Conservation (phyloP, 1,140 invertebrate genomes). For the Neotoxoptera formosana region DNA sequence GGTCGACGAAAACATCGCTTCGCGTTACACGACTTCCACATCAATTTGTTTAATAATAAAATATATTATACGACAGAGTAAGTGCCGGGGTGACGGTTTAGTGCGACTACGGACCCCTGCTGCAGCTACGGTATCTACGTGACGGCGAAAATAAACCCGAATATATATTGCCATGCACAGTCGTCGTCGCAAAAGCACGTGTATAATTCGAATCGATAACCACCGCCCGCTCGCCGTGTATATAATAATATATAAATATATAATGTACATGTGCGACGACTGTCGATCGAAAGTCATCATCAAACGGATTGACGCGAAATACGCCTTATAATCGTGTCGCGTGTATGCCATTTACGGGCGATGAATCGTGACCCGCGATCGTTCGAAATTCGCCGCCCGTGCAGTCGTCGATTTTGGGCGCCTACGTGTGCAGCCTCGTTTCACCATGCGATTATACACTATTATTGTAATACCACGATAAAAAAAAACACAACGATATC, state of each 20-base stretch:
- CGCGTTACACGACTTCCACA: not conserved
- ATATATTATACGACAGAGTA: not conserved
- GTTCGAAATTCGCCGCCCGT: too few relatives aligned
- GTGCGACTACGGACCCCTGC: not conserved
- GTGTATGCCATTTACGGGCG: not conserved
- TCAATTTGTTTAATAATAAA: slow-evolving; percentile 1
- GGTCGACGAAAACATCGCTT: not conserved
- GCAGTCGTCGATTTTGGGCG: not conserved
- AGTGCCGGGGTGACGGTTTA: not conserved
- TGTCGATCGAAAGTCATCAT: slow-evolving; percentile 7
- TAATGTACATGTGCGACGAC: not conserved
- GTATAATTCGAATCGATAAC: not conserved
- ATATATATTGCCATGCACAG: not conserved
- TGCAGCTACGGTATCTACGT: not conserved
- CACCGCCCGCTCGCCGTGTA: not conserved
- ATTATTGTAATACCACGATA: too few relatives aligned
- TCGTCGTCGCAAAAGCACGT: not conserved
- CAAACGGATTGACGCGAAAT: not conserved
- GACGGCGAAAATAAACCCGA: not conserved
- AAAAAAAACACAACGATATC: not conserved
- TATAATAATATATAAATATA: not conserved
- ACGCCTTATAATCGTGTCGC: slow-evolving; percentile 6
- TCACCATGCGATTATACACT: not conserved
- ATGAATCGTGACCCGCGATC: not conserved
- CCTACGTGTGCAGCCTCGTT: not conserved